Evolutionary conservation across 2,113 vertebrate species (phyloP).

Genomic region (Sebastes schlegelii): DNA sequence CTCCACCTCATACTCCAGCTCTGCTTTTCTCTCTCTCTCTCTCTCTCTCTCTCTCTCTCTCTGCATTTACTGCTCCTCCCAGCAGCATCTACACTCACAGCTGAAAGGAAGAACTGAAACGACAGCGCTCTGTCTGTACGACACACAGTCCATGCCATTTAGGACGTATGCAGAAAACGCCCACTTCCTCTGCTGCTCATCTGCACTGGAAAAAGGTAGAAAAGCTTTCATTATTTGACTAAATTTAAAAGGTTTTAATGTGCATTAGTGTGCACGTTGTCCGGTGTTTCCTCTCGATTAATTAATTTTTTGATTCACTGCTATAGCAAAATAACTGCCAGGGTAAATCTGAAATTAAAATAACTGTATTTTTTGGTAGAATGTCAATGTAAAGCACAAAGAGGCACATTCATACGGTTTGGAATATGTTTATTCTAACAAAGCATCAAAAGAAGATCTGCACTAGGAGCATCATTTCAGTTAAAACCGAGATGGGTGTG

Average conservation of each 20-base stretch:
- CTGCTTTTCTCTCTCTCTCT: background rate
- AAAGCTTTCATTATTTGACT: slow-evolving; percentile 13
- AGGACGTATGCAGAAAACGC: slow-evolving; percentile 74
- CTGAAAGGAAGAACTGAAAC: slow-evolving; percentile 75
- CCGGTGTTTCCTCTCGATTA: background rate
- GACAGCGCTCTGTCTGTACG: slow-evolving; percentile 41
- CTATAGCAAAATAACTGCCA: background rate
- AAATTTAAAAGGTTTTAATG: background rate
- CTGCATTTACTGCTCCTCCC: slow-evolving; percentile 67
- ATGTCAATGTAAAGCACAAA: background rate
- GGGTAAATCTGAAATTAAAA: background rate
- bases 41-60: slow-evolving; percentile 33
- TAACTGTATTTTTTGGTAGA: background rate
- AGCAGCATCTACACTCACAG: slow-evolving; percentile 64
- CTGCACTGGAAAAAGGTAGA: slow-evolving; percentile 73
- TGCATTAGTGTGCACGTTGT: background rate
- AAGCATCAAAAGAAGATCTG: background rate
- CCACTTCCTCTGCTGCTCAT: slow-evolving; percentile 65
- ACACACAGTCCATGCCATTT: slow-evolving; percentile 61
- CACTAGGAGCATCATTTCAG: background rate
- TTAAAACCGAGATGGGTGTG: slow-evolving; percentile 12
- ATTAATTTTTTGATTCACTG: slow-evolving; percentile 7
- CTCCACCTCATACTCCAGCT: slow-evolving; percentile 65
- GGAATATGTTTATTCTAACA: background rate
- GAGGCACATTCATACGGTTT: background rate